Conservation (phyloP, 2,888 invertebrate species). For the Habrosyne pyritoides region DNA sequence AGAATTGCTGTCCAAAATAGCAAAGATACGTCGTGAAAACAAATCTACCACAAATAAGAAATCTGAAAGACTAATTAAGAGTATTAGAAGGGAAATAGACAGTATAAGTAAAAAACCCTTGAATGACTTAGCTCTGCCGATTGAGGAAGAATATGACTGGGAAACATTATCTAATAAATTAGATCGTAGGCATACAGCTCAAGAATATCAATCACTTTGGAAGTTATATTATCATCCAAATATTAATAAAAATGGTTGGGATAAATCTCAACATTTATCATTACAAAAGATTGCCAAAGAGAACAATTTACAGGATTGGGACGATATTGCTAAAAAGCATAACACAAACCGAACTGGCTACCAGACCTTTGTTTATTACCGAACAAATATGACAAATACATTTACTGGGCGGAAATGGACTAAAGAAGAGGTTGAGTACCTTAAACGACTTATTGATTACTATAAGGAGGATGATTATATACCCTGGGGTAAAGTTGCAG, state of each 20-base stretch:
- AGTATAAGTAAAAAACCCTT: slow-evolving; percentile 44
- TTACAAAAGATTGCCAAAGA: slow-evolving; percentile 52
- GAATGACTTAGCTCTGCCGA: slow-evolving; percentile 55
- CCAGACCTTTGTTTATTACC: slow-evolving; percentile 87
- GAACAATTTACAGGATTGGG: slow-evolving; percentile 86
- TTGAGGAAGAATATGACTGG: slow-evolving; percentile 84
- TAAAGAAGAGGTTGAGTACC: slow-evolving; percentile 86
- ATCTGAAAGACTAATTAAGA: slow-evolving; percentile 32
- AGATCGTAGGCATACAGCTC: slow-evolving; percentile 82
- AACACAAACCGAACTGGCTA: slow-evolving; percentile 85
- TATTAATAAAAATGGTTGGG: slow-evolving; percentile 81
- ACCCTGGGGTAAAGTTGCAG: slow-evolving; percentile 88
- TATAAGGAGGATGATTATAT: slow-evolving; percentile 86
- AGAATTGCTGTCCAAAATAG: slow-evolving; percentile 44
- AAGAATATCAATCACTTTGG: slow-evolving; percentile 89
- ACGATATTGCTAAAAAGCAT: slow-evolving; percentile 82
- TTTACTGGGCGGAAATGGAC: slow-evolving; percentile 83
- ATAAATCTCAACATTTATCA: slow-evolving; percentile 48
- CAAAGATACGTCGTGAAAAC: slow-evolving; percentile 35
- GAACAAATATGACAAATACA: slow-evolving; percentile 71
- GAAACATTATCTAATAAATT: slow-evolving; percentile 72
- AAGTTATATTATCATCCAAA: slow-evolving; percentile 87
- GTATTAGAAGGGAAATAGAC: slow-evolving; percentile 40
- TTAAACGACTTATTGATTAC: slow-evolving; percentile 85
- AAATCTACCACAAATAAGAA: slow-evolving; percentile 18